These are phyloP conservation scores for Ephestia elutella DNA, from an alignment of 1,140 invertebrate genomes.

Conservation along the genomic window DNA sequence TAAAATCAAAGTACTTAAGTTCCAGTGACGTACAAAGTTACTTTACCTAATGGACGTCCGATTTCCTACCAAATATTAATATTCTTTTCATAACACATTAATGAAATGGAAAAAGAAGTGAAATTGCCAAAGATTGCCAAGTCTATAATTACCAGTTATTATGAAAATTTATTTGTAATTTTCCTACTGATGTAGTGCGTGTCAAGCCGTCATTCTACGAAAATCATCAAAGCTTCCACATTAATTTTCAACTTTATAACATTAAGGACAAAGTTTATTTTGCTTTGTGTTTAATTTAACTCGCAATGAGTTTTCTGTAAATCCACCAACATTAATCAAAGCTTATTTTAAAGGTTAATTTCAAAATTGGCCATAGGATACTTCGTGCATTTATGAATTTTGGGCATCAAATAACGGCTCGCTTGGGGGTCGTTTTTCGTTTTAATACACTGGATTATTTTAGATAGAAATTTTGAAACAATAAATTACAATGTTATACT, in stretches of 20 bases:
- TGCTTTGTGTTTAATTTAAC: not conserved
- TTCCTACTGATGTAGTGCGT: not conserved
- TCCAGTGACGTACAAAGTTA: no score
- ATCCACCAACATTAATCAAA: slow-evolving; percentile 1
- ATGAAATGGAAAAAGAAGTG: not conserved
- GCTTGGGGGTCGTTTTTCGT: not conserved
- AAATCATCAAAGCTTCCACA: not conserved
- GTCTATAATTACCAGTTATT: not conserved
- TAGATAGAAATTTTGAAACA: not conserved
- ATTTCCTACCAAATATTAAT: no score
- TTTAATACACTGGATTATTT: slow-evolving; percentile 5
- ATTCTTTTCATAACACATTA: not conserved
- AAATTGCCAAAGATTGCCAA: not conserved
- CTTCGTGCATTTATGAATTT: slow-evolving; percentile 5
- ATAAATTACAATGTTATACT: not conserved
- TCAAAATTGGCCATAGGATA: not conserved
- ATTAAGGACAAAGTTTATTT: not conserved
- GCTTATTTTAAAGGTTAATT: slow-evolving; percentile 10
- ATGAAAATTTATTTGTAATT: slow-evolving; percentile 1
- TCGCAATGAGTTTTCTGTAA: not conserved
- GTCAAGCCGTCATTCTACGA: not conserved
- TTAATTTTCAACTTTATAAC: not conserved
- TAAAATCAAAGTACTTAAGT: no score
- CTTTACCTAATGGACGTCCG: no score
- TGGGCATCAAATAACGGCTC: not conserved